These are phyloP conservation scores for Lagodon rhomboides DNA, from an alignment of 2,797 vertebrate genomes.

Conservation along the genomic window DNA sequence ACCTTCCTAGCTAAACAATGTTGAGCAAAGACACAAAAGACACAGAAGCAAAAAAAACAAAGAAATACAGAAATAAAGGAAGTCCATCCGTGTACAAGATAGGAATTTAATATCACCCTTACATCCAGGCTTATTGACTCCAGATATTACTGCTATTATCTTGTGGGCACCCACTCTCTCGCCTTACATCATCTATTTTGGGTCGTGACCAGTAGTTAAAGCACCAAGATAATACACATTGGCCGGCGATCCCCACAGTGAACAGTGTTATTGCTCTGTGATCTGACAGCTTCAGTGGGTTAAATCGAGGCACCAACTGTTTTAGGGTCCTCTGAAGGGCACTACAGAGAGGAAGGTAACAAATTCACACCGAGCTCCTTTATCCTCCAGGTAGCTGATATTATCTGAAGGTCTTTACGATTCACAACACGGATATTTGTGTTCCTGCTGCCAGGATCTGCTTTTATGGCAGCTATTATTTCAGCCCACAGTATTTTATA, in stretches of 20 bases:
- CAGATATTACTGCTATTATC: constrained; percentile 51
- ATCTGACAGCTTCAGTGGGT: constrained; percentile 45
- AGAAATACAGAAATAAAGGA: constrained; percentile 7
- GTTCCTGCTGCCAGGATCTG: constrained; percentile 48
- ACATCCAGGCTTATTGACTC: constrained; percentile 45
- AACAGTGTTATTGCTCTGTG: constrained; percentile 39
- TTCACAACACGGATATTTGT: constrained; percentile 55
- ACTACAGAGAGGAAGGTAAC: constrained; percentile 33
- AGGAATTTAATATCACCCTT: constrained; percentile 37
- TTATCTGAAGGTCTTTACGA: constrained; percentile 56
- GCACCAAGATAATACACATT: constrained; percentile 30
- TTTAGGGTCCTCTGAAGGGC: constrained; percentile 61
- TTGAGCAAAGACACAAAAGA: constrained; percentile 17
- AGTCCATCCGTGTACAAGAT: constrained; percentile 11
- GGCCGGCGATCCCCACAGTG: constrained; percentile 20
- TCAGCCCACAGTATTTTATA: constrained; percentile 51
- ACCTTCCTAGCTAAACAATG: constrained; percentile 5
- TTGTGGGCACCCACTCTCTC: constrained; percentile 19
- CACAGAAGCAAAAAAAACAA: background rate
- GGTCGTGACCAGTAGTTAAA: constrained; percentile 55
- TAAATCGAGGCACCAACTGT: constrained; percentile 41
- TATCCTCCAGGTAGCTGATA: constrained; percentile 51
- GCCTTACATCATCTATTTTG: constrained; percentile 39
- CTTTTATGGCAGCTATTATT: constrained; percentile 56
- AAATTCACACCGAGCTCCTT: constrained; percentile 37